Evolutionary conservation across 2,888 invertebrate species (phyloP).

Genomic region (Netelia fuscicornis): DNA sequence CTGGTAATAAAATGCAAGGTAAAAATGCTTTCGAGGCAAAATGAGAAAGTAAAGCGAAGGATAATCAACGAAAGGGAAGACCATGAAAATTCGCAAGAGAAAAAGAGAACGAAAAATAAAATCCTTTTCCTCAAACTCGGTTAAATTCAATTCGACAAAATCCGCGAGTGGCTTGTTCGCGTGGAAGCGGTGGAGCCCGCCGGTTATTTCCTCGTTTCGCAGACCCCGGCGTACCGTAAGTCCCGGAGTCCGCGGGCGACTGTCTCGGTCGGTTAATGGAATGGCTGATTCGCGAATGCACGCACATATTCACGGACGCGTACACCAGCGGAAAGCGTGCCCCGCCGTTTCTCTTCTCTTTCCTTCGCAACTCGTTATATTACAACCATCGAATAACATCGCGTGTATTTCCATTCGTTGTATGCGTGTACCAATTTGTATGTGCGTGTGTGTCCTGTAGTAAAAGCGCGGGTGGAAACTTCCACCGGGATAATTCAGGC

Average conservation of each 20-base stretch:
- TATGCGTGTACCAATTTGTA: not conserved
- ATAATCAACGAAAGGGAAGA: slow-evolving; percentile 3
- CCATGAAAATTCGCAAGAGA: slow-evolving; percentile 6
- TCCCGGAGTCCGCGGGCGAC: slow-evolving; percentile 45
- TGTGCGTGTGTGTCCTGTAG: slow-evolving; percentile 20
- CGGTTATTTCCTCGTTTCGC: slow-evolving; percentile 19
- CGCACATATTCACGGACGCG: not conserved
- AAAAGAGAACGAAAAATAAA: not conserved
- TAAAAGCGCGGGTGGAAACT: slow-evolving; percentile 61
- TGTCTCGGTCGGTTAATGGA: slow-evolving; percentile 74
- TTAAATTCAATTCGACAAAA: slow-evolving; percentile 74
- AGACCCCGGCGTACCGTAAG: slow-evolving; percentile 5
- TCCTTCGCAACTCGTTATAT: slow-evolving; percentile 22
- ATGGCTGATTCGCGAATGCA: slow-evolving; percentile 68
- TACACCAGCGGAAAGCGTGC: not conserved
- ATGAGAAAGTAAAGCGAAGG: not conserved
- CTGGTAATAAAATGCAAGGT: not conserved
- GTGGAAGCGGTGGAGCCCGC: slow-evolving; percentile 49
- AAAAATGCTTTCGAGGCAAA: not conserved
- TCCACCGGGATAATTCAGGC: slow-evolving; percentile 67
- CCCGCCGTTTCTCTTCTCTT: slow-evolving; percentile 20
- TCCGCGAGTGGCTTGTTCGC: slow-evolving; percentile 73
- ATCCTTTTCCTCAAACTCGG: not conserved
- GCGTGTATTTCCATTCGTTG: not conserved
- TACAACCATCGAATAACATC: slow-evolving; percentile 12